Evolutionary conservation across 2,797 vertebrate genomes (phyloP).

Genomic region (Phrynocephalus guinanensis): DNA sequence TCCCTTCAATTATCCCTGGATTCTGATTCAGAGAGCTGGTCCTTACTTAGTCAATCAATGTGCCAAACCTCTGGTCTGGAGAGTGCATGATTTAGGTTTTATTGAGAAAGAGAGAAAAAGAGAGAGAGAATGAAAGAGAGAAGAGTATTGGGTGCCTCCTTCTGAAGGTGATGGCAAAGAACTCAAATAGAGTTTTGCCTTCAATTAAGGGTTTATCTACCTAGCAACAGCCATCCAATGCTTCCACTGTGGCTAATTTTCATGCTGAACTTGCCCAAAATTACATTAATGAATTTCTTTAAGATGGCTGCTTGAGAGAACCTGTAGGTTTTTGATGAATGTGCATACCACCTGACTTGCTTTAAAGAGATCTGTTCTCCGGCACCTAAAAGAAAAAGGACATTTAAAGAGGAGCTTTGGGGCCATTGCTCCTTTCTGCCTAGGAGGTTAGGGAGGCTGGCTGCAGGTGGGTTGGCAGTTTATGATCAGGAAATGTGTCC

Average conservation of each 20-base stretch:
- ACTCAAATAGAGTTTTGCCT: neutral
- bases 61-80: too few species aligned
- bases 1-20: too few species aligned
- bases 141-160: constrained; percentile 1
- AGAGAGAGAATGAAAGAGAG: too few species aligned
- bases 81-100: too few species aligned
- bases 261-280: constrained; percentile 27
- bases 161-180: constrained; percentile 33
- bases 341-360: constrained; percentile 42
- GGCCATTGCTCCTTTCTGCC: constrained; percentile 37
- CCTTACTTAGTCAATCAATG: too few species aligned
- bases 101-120: too few species aligned
- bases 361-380: constrained; percentile 25
- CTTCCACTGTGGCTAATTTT: constrained; percentile 51
- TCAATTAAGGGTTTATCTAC: neutral
- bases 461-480: constrained; percentile 54
- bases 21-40: too few species aligned
- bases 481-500: constrained; percentile 40
- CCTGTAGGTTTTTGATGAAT: constrained; percentile 46
- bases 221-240: neutral
- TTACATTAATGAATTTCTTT: constrained; percentile 36
- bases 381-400: neutral
- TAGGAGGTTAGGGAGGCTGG: constrained; percentile 35
- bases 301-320: constrained; percentile 31
- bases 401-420: constrained; percentile 47